phyloP scores from a whole-genome alignment of 2,888 invertebrate genomes.

The Cephonodes hylas region DNA sequence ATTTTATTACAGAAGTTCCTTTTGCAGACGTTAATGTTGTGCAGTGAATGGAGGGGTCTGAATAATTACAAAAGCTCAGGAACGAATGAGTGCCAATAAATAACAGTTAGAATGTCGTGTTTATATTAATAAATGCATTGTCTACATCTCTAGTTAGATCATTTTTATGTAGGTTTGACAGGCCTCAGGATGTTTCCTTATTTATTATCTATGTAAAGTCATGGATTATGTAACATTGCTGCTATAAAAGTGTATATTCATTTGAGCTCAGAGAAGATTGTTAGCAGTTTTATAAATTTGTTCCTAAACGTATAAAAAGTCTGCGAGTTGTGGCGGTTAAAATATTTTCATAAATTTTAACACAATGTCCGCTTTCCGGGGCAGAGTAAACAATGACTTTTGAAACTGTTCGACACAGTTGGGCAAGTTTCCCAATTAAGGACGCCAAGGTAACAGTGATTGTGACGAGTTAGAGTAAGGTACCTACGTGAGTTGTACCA shows the following conservation, averaged over 20 bases:
- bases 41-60: background rate
- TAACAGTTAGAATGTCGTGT: too few species aligned
- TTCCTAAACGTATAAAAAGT: background rate
- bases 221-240: too few species aligned
- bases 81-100: too few species aligned
- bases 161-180: too few species aligned
- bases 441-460: constrained; percentile 33
- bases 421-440: constrained; percentile 44
- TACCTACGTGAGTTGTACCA: background rate
- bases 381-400: constrained; percentile 39
- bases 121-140: too few species aligned
- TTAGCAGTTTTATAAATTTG: background rate
- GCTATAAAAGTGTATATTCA: too few species aligned
- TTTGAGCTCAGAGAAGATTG: too few species aligned
- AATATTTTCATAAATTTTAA: constrained; percentile 1
- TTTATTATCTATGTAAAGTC: too few species aligned
- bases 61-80: too few species aligned
- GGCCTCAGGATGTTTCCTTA: too few species aligned
- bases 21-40: background rate
- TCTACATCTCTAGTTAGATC: too few species aligned
- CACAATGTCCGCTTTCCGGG: constrained; percentile 13
- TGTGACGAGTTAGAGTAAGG: constrained; percentile 24
- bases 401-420: constrained; percentile 33
- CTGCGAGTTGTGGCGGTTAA: background rate
- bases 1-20: background rate